Conservation (phyloP, 2,888 invertebrate genomes). For the Cataglyphis rosenhaueri region DNA sequence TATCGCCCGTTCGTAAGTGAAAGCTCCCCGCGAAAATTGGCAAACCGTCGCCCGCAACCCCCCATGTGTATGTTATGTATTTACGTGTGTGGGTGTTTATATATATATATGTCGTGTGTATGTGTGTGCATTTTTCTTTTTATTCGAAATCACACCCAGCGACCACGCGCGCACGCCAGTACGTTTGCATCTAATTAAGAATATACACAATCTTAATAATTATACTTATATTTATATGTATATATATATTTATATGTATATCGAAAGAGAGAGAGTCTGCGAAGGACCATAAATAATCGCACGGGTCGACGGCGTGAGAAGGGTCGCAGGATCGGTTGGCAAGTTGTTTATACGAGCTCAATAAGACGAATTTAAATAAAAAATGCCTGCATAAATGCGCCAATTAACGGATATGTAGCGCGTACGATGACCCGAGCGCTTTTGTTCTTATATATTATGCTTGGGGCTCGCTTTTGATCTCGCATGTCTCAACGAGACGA, state of each 20-base stretch:
- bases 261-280: constrained; percentile 60
- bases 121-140: constrained; percentile 1
- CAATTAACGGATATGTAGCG: constrained; percentile 76
- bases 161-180: constrained; percentile 52
- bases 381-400: constrained; percentile 83
- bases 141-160: constrained; percentile 37
- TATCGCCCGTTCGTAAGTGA: constrained; percentile 54
- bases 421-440: constrained; percentile 74
- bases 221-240: constrained; percentile 48
- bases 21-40: constrained; percentile 52
- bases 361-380: constrained; percentile 63
- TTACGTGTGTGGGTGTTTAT: neutral
- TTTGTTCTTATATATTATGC: constrained; percentile 30
- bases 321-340: constrained; percentile 66
- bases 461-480: constrained; percentile 38
- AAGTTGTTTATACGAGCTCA: constrained; percentile 43
- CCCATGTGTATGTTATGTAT: neutral
- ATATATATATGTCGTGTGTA: neutral
- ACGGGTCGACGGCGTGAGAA: constrained; percentile 37
- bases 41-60: constrained; percentile 67
- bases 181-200: constrained; percentile 54
- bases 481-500: constrained; percentile 40
- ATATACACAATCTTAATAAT: constrained; percentile 67
- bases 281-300: constrained; percentile 62
- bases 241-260: constrained; percentile 55